phyloP scores from a whole-genome alignment of 2,888 invertebrate species.

The Volucella zonaria region DNA sequence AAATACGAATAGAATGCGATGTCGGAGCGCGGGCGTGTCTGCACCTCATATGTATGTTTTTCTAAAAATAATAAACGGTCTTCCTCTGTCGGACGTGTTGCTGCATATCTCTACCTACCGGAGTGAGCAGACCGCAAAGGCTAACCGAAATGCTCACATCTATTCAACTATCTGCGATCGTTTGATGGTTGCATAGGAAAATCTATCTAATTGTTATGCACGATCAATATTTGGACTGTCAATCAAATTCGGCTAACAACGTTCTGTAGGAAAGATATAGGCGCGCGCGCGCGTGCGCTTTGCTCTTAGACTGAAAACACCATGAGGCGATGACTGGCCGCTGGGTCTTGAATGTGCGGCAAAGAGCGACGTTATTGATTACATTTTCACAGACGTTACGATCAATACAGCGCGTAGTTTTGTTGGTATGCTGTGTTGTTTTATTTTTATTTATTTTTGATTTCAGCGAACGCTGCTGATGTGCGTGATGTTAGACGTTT shows the following conservation, averaged over 20 bases:
- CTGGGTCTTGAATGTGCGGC: constrained; percentile 5
- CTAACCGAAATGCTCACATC: constrained; percentile 48
- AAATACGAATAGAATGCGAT: background rate
- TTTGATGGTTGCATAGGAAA: constrained; percentile 1
- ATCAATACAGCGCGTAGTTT: too few relatives aligned
- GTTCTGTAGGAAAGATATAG: background rate
- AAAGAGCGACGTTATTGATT: constrained; percentile 24
- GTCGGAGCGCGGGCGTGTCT: constrained; percentile 41
- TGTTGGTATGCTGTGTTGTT: background rate
- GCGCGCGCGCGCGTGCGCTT: background rate
- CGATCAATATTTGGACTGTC: constrained; percentile 63
- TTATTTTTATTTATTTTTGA: background rate
- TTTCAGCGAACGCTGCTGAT: background rate
- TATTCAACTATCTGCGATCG: constrained; percentile 14
- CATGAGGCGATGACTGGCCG: constrained; percentile 15
- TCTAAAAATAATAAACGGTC: constrained; percentile 62
- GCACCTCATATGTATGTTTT: background rate
- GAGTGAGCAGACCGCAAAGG: constrained; percentile 30
- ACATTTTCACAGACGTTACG: background rate
- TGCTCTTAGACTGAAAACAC: background rate
- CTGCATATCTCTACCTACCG: constrained; percentile 41
- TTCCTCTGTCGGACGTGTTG: constrained; percentile 62
- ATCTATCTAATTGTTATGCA: constrained; percentile 60
- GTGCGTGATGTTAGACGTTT: constrained; percentile 21
- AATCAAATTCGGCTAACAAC: constrained; percentile 63